Conservation (phyloP, 2,113 vertebrate genomes). For the Eptesicus fuscus region DNA sequence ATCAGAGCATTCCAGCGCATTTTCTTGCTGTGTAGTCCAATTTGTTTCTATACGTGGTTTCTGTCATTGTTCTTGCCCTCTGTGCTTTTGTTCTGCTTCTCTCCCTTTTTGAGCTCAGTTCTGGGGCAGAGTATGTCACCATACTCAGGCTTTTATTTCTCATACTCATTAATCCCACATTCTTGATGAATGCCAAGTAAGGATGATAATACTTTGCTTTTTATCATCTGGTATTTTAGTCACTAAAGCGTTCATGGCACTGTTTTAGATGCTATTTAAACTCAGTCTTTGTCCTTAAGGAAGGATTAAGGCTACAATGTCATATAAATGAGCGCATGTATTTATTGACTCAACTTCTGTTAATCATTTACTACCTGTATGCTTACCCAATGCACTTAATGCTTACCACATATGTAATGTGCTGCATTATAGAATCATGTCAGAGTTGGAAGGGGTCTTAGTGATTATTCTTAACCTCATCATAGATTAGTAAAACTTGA, state of each 20-base stretch:
- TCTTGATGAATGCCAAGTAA: not conserved
- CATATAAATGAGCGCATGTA: not conserved
- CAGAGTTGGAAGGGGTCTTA: not conserved
- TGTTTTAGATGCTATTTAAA: constrained; percentile 22
- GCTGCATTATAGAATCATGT: not conserved
- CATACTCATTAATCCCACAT: not conserved
- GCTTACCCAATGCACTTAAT: not conserved
- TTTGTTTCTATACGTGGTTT: not conserved
- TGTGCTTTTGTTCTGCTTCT: not conserved
- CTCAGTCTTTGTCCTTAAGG: not conserved
- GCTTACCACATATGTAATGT: not conserved
- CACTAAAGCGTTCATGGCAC: not conserved
- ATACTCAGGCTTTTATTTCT: constrained; percentile 4
- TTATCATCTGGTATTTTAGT: constrained; percentile 11
- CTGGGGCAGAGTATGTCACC: not conserved
- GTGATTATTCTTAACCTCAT: not conserved
- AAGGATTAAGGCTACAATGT: not conserved
- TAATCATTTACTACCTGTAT: not conserved
- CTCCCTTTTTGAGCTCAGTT: constrained; percentile 22
- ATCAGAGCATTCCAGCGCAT: not conserved
- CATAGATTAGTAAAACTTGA: not conserved
- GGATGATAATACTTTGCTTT: not conserved
- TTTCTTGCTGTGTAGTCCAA: not conserved
- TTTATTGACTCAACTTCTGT: not conserved
- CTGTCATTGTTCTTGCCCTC: not conserved